Percentiles rank a stretch among this genome's conserved stretches.
Conservation (phyloP, 2,888 invertebrate species). For the Ornithoptera priamus region DNA sequence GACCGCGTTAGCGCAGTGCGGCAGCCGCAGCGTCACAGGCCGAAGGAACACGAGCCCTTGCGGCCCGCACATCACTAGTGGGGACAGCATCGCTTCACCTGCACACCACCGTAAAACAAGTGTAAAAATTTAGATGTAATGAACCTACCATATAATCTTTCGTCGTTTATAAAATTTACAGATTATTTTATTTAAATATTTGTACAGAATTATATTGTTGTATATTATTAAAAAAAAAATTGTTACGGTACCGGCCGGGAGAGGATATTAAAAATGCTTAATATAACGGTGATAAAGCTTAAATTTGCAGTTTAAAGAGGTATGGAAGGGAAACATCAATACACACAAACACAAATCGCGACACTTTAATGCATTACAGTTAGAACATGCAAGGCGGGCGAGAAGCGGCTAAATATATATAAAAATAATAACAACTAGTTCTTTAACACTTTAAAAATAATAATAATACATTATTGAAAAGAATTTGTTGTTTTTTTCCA, state of each 20-base stretch:
- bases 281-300: neutral
- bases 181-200: too few relatives aligned
- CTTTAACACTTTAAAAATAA: neutral
- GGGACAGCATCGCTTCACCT: constrained; percentile 96
- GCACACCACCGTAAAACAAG: neutral
- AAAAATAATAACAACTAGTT: constrained; percentile 7
- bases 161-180: too few relatives aligned
- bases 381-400: constrained; percentile 53
- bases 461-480: neutral
- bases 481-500: neutral
- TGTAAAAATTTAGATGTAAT: neutral
- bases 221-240: too few relatives aligned
- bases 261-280: neutral
- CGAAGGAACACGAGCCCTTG: constrained; percentile 93
- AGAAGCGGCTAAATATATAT: constrained; percentile 30
- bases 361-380: constrained; percentile 58
- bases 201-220: too few relatives aligned
- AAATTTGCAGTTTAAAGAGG: constrained; percentile 20
- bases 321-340: constrained; percentile 43
- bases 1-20: constrained; percentile 90
- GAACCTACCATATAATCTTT: neutral
- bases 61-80: constrained; percentile 97
- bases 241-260: neutral
- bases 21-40: constrained; percentile 94
- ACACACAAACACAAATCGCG: constrained; percentile 80